Conservation (phyloP, 2,888 invertebrate genomes). For the Phoronis australis region DNA sequence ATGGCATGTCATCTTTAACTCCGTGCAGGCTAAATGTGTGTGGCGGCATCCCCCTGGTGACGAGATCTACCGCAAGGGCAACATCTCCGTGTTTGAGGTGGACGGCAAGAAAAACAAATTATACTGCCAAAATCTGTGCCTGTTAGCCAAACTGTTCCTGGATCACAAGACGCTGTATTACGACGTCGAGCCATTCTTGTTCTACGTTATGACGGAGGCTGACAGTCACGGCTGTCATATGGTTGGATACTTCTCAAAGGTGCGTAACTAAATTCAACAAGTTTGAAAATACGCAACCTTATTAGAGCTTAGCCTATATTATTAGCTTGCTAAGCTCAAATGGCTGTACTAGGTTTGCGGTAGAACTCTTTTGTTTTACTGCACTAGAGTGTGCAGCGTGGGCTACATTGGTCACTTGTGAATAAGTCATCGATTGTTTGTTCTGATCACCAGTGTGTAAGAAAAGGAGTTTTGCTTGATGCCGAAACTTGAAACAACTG, state of each 20-base stretch:
- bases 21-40: conserved; percentile 76
- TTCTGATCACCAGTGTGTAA: too few species aligned
- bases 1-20: too few species aligned
- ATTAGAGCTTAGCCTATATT: too few species aligned
- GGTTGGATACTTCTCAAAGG: conserved; percentile 98
- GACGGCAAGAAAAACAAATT: conserved; percentile 96
- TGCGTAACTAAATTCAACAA: conserved; percentile 54
- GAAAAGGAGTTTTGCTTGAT: too few species aligned
- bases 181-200: conserved; percentile 96
- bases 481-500: too few species aligned
- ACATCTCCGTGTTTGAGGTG: conserved; percentile 91
- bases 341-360: too few species aligned
- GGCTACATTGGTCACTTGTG: too few species aligned
- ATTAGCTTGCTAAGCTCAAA: too few species aligned
- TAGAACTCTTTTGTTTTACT: too few species aligned
- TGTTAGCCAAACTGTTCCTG: conserved; percentile 95
- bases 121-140: conserved; percentile 95
- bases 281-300: too few species aligned
- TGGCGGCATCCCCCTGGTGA: conserved; percentile 96
- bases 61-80: conserved; percentile 81
- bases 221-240: conserved; percentile 77
- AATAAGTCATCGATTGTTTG: too few species aligned
- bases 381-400: too few species aligned
- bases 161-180: conserved; percentile 98
- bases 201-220: conserved; percentile 95